phyloP scores from a whole-genome alignment of 2,113 vertebrate genomes.

The Centropus unirufus region DNA sequence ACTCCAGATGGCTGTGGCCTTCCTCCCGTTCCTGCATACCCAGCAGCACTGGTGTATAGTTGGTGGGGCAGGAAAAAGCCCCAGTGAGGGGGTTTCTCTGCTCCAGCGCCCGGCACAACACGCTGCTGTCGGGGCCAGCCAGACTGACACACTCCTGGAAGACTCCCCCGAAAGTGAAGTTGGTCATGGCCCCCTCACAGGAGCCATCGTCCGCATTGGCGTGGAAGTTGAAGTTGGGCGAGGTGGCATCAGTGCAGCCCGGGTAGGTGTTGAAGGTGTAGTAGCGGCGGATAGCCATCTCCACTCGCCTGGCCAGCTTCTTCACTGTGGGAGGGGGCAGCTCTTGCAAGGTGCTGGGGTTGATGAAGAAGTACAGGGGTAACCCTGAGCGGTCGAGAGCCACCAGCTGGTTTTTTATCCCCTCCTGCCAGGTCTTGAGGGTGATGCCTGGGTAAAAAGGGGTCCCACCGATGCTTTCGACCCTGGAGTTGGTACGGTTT shows the following conservation, averaged over 20 bases:
- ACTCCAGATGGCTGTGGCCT: conserved; percentile 80
- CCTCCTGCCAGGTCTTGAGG: conserved; percentile 89
- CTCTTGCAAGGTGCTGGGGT: conserved; percentile 75
- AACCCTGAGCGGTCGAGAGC: conserved; percentile 87
- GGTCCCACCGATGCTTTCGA: conserved; percentile 82
- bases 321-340: conserved; percentile 81
- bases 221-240: conserved; percentile 90
- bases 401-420: conserved; percentile 86
- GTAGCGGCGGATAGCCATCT: conserved; percentile 80
- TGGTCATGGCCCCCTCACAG: conserved; percentile 79
- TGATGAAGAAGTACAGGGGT: conserved; percentile 84
- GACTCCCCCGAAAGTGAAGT: conserved; percentile 89
- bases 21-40: conserved; percentile 79
- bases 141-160: conserved; percentile 80
- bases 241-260: conserved; percentile 80
- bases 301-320: conserved; percentile 76
- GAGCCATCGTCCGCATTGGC: conserved; percentile 87
- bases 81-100: conserved; percentile 87
- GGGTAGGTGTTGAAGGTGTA: conserved; percentile 87
- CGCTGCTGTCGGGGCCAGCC: neutral
- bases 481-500: conserved; percentile 84
- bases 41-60: conserved; percentile 76
- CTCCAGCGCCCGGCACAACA: conserved; percentile 75
- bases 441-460: conserved; percentile 92
- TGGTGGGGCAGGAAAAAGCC: conserved; percentile 75